Percentiles rank a stretch among this genome's conserved stretches.
phyloP scores from a whole-genome alignment of 2,113 vertebrate species.

The Oceanites oceanicus region DNA sequence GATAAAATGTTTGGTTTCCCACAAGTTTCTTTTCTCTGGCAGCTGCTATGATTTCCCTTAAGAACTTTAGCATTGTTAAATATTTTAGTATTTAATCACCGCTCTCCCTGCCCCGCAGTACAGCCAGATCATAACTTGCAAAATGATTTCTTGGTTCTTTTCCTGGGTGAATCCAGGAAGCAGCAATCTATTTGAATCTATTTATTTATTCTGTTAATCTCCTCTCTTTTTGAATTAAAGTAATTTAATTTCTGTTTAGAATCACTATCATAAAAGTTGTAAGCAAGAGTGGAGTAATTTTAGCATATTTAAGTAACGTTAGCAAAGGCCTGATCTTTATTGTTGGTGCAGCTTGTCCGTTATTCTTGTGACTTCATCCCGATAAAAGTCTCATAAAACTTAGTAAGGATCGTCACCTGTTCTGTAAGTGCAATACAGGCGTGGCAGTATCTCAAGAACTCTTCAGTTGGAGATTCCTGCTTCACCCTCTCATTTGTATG shows the following conservation, averaged over 20 bases:
- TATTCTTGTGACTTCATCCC: background rate
- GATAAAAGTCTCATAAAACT: background rate
- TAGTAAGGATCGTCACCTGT: background rate
- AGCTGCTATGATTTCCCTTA: slow-evolving; percentile 22
- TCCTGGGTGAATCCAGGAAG: background rate
- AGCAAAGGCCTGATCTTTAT: background rate
- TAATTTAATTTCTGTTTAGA: background rate
- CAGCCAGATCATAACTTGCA: background rate
- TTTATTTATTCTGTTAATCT: background rate
- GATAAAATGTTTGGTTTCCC: slow-evolving; percentile 40
- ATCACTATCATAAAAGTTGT: background rate
- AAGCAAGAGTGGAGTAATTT: background rate
- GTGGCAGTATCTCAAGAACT: background rate
- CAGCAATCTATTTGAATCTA: background rate
- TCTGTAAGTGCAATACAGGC: background rate
- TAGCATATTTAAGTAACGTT: background rate
- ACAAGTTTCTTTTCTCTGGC: slow-evolving; percentile 27
- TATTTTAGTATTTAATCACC: slow-evolving; percentile 14
- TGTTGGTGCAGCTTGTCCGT: background rate
- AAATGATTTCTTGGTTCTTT: background rate
- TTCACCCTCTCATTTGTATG: background rate
- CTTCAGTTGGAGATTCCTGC: background rate
- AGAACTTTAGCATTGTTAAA: background rate
- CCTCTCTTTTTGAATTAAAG: background rate
- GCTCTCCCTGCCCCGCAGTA: background rate